A percentile compares a stretch with the other conserved stretches of the same genome.
These are phyloP conservation scores for Spongilla lacustris DNA, from an alignment of 37 sponge, comb jelly and placozoan species.

Conservation along the genomic window DNA sequence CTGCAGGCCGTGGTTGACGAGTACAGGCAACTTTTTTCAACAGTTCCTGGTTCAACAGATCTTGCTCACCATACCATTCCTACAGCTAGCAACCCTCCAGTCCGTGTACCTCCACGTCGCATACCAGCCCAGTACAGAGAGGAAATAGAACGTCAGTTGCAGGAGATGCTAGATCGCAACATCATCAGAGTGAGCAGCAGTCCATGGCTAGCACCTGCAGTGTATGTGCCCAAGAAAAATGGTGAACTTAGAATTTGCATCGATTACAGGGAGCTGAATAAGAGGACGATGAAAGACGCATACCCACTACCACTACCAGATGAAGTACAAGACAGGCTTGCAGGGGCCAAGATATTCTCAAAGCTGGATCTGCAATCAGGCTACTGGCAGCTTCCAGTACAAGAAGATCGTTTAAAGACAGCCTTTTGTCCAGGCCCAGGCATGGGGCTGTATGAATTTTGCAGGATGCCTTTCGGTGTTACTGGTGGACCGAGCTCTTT, in stretches of 20 bases:
- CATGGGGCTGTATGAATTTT: too few species aligned
- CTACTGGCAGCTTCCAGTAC: constrained; percentile 21
- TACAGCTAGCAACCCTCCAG: not conserved
- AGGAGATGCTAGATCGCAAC: constrained; percentile 22
- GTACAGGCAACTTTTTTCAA: too few species aligned
- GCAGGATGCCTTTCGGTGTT: too few species aligned
- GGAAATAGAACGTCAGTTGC: constrained; percentile 1
- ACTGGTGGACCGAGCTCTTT: too few species aligned
- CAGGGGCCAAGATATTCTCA: constrained; percentile 5
- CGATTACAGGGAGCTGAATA: not conserved
- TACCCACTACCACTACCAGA: constrained; percentile 36
- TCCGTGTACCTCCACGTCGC: constrained; percentile 33
- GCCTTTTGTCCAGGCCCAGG: too few species aligned
- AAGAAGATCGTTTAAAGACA: too few species aligned
- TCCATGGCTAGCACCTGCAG: constrained; percentile 40
- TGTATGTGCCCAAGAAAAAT: constrained; percentile 10
- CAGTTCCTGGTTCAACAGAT: too few species aligned
- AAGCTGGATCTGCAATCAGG: constrained; percentile 16
- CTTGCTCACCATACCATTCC: too few species aligned
- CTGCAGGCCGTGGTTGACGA: too few species aligned
- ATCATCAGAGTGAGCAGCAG: constrained; percentile 40
- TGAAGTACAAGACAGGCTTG: constrained; percentile 28
- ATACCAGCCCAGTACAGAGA: constrained; percentile 30
- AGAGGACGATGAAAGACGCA: not conserved
- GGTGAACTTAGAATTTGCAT: too few species aligned